phyloP scores from a whole-genome alignment of 2,888 invertebrate genomes.

The Sepiola atlantica region DNA sequence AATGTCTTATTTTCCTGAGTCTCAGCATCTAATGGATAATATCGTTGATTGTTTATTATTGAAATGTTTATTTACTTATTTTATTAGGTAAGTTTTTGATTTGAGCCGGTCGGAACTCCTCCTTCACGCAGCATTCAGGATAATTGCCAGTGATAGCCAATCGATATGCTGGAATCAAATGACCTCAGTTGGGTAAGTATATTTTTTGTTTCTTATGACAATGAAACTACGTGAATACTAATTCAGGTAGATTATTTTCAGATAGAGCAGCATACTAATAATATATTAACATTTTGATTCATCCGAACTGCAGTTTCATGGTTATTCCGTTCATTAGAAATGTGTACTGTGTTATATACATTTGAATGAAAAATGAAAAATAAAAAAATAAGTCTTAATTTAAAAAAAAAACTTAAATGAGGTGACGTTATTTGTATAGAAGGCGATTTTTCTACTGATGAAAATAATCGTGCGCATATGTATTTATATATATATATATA shows the following conservation, averaged over 20 bases:
- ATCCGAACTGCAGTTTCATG: too few relatives aligned
- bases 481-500: neutral
- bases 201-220: neutral
- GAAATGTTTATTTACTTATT: neutral
- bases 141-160: slow-evolving; percentile 38
- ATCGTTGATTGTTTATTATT: neutral
- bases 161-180: slow-evolving; percentile 45
- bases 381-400: too few relatives aligned
- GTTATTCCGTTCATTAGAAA: too few relatives aligned
- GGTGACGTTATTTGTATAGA: neutral
- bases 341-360: too few relatives aligned
- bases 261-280: too few relatives aligned
- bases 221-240: neutral
- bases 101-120: slow-evolving; percentile 37
- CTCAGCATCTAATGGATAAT: neutral
- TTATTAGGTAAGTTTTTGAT: slow-evolving; percentile 46
- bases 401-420: too few relatives aligned
- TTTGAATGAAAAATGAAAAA: too few relatives aligned
- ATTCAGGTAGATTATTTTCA: neutral
- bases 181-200: slow-evolving; percentile 46
- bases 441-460: neutral
- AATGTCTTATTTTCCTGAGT: neutral
- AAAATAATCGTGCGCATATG: neutral
- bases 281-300: too few relatives aligned
- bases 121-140: slow-evolving; percentile 37